Percentiles rank a stretch among this genome's conserved stretches.
phyloP scores from a whole-genome alignment of 2,113 vertebrate species.

The Rhabdomys dilectus region DNA sequence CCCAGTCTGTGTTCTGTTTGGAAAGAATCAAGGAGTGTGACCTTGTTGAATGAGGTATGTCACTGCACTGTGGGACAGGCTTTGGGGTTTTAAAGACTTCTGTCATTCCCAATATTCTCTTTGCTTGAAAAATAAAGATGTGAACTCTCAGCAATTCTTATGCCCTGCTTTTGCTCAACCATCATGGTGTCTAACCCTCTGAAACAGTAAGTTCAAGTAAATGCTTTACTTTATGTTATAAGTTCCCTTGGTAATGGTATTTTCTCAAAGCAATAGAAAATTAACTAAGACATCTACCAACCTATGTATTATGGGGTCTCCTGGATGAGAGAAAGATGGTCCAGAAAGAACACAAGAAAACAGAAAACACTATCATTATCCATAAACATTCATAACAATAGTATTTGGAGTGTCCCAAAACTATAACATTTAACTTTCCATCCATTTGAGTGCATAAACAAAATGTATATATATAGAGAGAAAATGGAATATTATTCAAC shows the following conservation, averaged over 20 bases:
- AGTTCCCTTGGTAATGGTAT: background rate
- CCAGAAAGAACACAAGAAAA: background rate
- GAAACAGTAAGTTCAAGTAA: background rate
- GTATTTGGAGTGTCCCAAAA: background rate
- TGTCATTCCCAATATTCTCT: background rate
- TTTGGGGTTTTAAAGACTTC: background rate
- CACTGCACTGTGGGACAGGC: background rate
- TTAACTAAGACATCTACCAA: background rate
- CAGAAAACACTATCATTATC: background rate
- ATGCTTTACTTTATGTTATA: background rate
- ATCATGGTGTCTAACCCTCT: background rate
- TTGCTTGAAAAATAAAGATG: background rate
- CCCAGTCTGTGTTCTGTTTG: background rate
- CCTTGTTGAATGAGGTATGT: background rate
- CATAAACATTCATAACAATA: background rate
- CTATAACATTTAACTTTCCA: background rate
- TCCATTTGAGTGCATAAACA: background rate
- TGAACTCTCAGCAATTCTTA: background rate
- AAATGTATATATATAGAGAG: too few relatives aligned
- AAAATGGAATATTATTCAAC: background rate
- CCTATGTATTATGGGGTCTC: background rate
- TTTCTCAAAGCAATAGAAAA: background rate
- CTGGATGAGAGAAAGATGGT: background rate
- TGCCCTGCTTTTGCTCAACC: background rate
- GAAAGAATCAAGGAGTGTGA: background rate